Evolutionary conservation across 2,888 invertebrate genomes (phyloP).

Genomic region (Euproctis similis): DNA sequence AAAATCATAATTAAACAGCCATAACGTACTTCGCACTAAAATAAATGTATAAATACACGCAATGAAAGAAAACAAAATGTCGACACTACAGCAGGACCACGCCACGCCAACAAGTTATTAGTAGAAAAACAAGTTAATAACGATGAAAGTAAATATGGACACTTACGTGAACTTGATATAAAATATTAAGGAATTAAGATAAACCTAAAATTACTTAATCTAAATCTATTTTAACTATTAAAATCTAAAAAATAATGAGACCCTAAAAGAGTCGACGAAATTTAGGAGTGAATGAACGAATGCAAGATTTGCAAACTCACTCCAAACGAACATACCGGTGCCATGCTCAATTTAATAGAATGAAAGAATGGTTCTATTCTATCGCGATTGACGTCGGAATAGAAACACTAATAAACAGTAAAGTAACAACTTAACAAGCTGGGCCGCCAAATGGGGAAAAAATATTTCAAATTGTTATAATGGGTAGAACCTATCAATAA

Average conservation of each 20-base stretch:
- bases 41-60: constrained; percentile 61
- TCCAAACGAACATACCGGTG: too few species aligned
- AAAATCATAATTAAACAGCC: too few species aligned
- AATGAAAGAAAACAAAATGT: constrained; percentile 71
- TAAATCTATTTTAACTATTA: constrained; percentile 39
- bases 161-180: constrained; percentile 51
- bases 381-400: too few species aligned
- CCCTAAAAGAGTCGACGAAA: constrained; percentile 40
- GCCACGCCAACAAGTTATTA: constrained; percentile 39
- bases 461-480: too few species aligned
- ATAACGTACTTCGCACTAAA: constrained; percentile 24
- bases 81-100: constrained; percentile 64
- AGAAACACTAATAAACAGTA: too few species aligned
- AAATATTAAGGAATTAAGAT: constrained; percentile 40
- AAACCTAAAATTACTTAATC: constrained; percentile 39
- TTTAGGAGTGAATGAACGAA: constrained; percentile 43
- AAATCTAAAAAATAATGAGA: constrained; percentile 39
- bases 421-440: too few species aligned
- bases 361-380: too few species aligned
- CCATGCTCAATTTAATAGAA: too few species aligned
- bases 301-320: too few species aligned
- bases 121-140: constrained; percentile 14
- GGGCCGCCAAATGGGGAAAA: too few species aligned
- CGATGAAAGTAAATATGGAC: constrained; percentile 19
- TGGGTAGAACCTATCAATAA: too few species aligned